phyloP scores from a whole-genome alignment of 1,140 invertebrate genomes.

The Camponotus vicinus region DNA sequence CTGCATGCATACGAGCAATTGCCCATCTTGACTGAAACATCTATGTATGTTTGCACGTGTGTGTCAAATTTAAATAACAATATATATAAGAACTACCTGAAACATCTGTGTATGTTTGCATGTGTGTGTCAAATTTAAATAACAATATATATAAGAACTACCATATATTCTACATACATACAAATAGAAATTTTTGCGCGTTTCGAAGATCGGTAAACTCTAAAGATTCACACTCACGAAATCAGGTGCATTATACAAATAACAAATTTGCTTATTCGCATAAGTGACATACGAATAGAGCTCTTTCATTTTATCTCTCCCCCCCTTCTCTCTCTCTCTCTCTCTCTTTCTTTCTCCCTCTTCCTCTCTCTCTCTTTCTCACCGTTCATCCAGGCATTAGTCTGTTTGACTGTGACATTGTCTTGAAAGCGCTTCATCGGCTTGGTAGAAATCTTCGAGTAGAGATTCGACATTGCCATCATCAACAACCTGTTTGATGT shows the following conservation, averaged over 20 bases:
- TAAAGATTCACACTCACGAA: neutral
- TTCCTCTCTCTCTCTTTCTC: constrained; percentile 82
- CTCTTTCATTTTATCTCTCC: neutral
- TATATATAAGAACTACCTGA: no score
- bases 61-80: no score
- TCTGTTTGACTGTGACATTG: constrained; percentile 92
- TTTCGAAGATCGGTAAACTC: neutral
- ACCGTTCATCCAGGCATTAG: constrained; percentile 94
- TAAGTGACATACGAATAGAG: neutral
- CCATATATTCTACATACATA: no score
- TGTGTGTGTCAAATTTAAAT: no score
- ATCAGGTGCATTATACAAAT: neutral
- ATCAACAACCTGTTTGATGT: constrained; percentile 62
- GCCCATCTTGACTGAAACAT: no score
- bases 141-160: no score
- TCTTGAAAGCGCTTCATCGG: constrained; percentile 90
- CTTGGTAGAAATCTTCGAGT: constrained; percentile 91
- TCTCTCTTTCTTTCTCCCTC: neutral
- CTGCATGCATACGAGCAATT: no score
- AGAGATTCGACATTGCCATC: constrained; percentile 91
- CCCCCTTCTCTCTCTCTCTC: neutral
- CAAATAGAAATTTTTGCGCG: neutral
- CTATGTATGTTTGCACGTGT: no score
- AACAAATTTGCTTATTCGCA: neutral
- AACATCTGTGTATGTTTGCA: no score